Evolutionary conservation across 2,797 vertebrate genomes (phyloP).

Genomic region (Falco columbarius): DNA sequence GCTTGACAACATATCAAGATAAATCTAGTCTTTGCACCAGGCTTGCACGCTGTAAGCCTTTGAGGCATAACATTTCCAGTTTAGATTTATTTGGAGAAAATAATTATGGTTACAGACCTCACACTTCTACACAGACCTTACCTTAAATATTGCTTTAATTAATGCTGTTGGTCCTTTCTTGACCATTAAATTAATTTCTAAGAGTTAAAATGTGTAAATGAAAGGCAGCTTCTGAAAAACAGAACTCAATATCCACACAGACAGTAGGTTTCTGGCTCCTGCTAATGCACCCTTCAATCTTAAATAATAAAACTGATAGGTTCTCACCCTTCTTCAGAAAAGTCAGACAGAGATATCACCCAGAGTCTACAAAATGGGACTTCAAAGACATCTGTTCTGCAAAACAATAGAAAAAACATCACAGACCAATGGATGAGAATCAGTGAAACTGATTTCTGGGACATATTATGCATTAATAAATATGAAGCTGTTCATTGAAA

Average conservation of each 20-base stretch:
- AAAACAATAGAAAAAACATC: background rate
- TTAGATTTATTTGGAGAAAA: background rate
- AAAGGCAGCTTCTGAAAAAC: background rate
- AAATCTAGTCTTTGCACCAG: background rate
- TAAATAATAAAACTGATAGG: background rate
- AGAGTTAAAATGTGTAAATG: background rate
- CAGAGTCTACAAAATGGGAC: background rate
- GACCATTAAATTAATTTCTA: background rate
- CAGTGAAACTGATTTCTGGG: conserved; percentile 24
- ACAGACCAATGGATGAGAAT: background rate
- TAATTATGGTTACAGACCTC: background rate
- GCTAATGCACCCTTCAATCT: background rate
- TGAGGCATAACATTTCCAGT: background rate
- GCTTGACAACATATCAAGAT: background rate
- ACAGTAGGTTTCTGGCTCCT: background rate
- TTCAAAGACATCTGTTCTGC: background rate
- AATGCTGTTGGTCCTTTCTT: background rate
- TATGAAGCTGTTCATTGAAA: background rate
- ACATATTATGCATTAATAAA: background rate
- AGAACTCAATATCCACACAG: background rate
- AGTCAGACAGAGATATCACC: background rate
- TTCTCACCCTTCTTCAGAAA: background rate
- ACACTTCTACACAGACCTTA: background rate
- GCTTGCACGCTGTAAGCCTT: background rate
- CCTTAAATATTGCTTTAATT: background rate